Percentiles rank a stretch among this genome's conserved stretches.
These are phyloP conservation scores for Pyrocephalus nanus DNA, from an alignment of 2,797 vertebrate genomes.

Conservation along the genomic window DNA sequence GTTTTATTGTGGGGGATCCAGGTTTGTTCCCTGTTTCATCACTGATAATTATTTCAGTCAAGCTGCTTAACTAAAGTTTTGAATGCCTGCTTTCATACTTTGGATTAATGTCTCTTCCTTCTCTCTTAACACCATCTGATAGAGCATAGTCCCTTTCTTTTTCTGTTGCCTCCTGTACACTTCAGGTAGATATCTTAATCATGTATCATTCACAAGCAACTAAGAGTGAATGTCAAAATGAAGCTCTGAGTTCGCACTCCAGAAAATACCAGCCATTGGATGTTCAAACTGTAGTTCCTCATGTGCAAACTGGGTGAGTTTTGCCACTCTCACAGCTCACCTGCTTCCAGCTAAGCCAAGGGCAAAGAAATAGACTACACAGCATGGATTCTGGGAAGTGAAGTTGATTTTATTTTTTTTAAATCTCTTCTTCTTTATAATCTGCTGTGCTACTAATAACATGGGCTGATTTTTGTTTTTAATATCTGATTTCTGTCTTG, in stretches of 20 bases:
- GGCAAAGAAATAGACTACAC: neutral
- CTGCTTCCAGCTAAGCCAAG: neutral
- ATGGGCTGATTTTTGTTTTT: slow-evolving; percentile 40
- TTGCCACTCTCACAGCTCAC: neutral
- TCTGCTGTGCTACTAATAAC: slow-evolving; percentile 53
- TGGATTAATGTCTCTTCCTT: neutral
- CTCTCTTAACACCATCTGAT: neutral
- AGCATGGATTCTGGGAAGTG: slow-evolving; percentile 13
- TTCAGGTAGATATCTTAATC: neutral
- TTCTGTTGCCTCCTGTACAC: neutral
- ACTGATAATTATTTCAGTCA: neutral
- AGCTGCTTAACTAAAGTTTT: neutral
- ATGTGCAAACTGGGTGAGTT: neutral
- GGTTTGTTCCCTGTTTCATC: neutral
- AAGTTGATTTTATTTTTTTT: neutral
- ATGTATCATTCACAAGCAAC: neutral
- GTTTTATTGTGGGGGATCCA: neutral
- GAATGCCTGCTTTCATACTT: neutral
- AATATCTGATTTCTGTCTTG: slow-evolving; percentile 66
- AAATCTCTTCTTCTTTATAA: slow-evolving; percentile 46
- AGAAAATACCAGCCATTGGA: neutral
- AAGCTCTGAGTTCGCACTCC: neutral
- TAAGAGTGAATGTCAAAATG: neutral
- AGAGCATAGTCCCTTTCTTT: neutral
- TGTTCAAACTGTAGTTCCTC: neutral